phyloP scores from a whole-genome alignment of 2,797 vertebrate species.

The Pachyuromys duprasi region DNA sequence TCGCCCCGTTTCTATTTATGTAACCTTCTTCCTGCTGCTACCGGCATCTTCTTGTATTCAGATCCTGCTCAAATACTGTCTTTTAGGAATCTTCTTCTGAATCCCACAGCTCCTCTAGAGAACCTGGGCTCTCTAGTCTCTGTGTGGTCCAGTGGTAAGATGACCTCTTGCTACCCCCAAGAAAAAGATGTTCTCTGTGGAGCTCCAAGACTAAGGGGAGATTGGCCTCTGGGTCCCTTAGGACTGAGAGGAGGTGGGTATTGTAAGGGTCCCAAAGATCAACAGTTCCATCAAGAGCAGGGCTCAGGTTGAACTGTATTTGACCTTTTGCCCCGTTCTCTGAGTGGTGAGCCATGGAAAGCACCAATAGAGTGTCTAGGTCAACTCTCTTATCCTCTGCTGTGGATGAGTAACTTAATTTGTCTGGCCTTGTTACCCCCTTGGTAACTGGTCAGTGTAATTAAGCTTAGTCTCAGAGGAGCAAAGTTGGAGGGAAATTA shows the following conservation, averaged over 20 bases:
- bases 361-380: rapidly evolving
- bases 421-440: not conserved
- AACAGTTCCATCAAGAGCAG: not conserved
- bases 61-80: not conserved
- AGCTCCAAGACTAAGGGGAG: not conserved
- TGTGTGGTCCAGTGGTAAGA: not conserved
- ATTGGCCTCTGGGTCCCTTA: not conserved
- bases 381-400: not conserved
- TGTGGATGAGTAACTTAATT: not conserved
- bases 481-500: not conserved
- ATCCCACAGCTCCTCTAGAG: not conserved
- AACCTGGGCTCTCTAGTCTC: not conserved
- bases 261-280: not conserved
- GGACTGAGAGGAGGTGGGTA: not conserved
- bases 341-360: not conserved
- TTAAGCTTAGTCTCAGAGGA: not conserved
- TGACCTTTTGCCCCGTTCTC: not conserved
- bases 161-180: not conserved
- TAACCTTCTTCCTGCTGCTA: not conserved
- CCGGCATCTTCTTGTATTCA: not conserved
- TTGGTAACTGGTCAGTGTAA: not conserved
- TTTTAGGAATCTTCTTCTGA: not conserved
- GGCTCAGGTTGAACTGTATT: not conserved
- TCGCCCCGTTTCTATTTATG: not conserved
- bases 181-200: not conserved